Base-by-base conservation (phyloP, 53 echinoderm and acorn worm species). In the Crossaster papposus region DNA sequence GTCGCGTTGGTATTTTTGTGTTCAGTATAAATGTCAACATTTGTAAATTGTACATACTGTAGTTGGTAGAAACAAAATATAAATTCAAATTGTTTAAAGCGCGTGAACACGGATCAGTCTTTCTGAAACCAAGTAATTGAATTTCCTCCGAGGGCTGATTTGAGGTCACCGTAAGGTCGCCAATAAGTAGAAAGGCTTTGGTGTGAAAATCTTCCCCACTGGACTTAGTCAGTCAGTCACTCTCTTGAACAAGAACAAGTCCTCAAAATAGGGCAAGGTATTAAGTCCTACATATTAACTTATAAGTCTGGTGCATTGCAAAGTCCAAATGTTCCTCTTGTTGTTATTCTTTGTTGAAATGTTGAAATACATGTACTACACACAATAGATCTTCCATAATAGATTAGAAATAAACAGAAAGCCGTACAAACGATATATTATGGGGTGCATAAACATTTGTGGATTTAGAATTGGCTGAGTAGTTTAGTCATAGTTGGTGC, bases 91-190 rank as follows among this genome's bases (percentile, higher is more conserved):
- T 82, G 82, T 35, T 65, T 36, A 36, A 36, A 30, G 14, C 68
- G 37, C 82, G 65, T 82, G 64, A 44, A 68, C 65, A 70, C 3
- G 33, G 14, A 15, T 65, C 24, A 2, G 20, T 50, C 70, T 17
- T 36, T 15, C 64, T 2, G 23, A 33, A 53, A 1, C 18, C 20
- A 2, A 14, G 36, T 82, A 82, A 82, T 82, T 82, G 70, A 82
- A 82, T 68, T 82, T 82, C 82, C 82, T 82, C 65, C 26, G 68
- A 82, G 82, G 68, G 23, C 24, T 73, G 28, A 30, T 3, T 17
- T 28, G 70, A n/a, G 70, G 55, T 64, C 38, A 68, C 36, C 14
- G 37, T 65, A 50, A 36, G 82, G 65, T 65, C 68, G n/a, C 30
- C 26, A 18, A 14, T n/a, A 37, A 38, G 70, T 50, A 36, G 2